Conservation (phyloP, 2,888 invertebrate species). For the Cacoxenus indagator region DNA sequence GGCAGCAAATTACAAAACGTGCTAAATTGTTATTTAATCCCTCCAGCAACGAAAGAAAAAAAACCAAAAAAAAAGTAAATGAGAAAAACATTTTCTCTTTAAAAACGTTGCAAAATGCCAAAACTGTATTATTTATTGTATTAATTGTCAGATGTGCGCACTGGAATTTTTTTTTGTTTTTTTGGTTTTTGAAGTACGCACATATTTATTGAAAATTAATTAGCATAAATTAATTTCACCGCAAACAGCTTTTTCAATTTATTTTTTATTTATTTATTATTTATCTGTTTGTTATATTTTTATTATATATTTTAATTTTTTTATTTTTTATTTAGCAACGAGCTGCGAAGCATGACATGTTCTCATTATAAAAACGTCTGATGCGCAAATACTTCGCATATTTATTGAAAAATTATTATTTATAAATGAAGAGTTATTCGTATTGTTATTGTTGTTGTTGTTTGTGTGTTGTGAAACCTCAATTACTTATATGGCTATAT, state of each 20-base stretch:
- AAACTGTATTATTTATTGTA: not conserved
- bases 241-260: constrained; percentile 21
- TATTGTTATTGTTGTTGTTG: not conserved
- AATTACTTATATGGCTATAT: not conserved
- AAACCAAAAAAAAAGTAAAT: not conserved
- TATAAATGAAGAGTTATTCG: not conserved
- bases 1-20: not conserved
- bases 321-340: not conserved
- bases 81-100: not conserved
- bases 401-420: constrained; percentile 3
- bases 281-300: too few species aligned
- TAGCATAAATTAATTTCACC: constrained; percentile 53
- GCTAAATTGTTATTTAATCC: constrained; percentile 8
- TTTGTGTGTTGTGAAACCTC: not conserved
- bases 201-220: constrained; percentile 55
- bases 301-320: too few species aligned
- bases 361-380: not conserved
- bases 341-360: not conserved
- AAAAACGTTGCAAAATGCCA: not conserved
- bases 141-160: not conserved
- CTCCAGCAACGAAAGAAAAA: not conserved
- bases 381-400: constrained; percentile 5
- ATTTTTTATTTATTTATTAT: not conserved
- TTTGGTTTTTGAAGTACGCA: constrained; percentile 28
- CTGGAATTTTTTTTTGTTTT: constrained; percentile 12